These are phyloP conservation scores for Varanus salvator DNA, from an alignment of 2,113 vertebrate genomes.

Conservation along the genomic window DNA sequence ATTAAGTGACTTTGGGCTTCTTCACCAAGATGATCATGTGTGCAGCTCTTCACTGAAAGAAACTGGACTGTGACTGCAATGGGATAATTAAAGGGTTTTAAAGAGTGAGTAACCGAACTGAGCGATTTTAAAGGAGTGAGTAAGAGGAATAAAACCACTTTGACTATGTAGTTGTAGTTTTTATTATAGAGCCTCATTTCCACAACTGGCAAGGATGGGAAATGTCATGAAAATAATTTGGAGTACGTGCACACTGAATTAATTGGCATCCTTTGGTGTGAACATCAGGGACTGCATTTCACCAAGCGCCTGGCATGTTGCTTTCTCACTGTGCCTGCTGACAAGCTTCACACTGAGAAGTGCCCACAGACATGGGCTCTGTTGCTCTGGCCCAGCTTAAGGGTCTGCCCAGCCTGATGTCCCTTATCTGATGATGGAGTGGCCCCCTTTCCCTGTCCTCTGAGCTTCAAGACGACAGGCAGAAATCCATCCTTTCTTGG, in stretches of 20 bases:
- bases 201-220: not conserved
- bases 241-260: not conserved
- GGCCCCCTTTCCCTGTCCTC: not conserved
- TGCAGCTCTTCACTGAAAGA: not conserved
- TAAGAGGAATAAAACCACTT: not conserved
- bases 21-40: not conserved
- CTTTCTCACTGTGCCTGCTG: not conserved
- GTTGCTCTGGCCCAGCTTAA: not conserved
- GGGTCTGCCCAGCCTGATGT: not conserved
- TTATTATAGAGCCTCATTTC: not conserved
- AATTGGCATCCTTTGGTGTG: not conserved
- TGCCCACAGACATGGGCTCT: not conserved
- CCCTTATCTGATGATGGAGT: not conserved
- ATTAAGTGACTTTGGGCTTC: not conserved
- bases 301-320: not conserved
- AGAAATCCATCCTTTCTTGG: not conserved
- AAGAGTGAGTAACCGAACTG: not conserved
- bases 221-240: not conserved
- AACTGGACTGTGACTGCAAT: not conserved
- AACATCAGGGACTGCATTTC: not conserved
- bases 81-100: not conserved
- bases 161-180: not conserved
- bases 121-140: not conserved
- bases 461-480: not conserved
- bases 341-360: not conserved